Evolutionary conservation across 1,140 invertebrate species (phyloP).

Genomic region (Vanessa tameamea): DNA sequence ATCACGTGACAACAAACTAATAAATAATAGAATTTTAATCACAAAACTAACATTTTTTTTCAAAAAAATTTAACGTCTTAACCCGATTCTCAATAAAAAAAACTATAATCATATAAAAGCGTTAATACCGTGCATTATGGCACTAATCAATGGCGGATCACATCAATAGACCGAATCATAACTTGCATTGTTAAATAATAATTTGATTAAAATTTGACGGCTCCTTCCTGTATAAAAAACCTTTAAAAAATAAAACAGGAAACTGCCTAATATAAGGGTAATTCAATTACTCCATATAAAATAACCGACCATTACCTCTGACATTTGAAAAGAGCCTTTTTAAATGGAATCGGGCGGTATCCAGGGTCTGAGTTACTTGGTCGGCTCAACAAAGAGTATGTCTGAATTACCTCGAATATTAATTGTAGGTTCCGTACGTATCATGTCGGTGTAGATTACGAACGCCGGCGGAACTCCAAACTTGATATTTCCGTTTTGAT

Average conservation of each 20-base stretch:
- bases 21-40: neutral
- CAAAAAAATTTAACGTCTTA: neutral
- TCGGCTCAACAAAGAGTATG: constrained; percentile 38
- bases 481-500: constrained; percentile 67
- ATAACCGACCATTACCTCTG: constrained; percentile 42
- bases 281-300: constrained; percentile 63
- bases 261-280: constrained; percentile 63
- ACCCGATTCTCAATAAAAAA: neutral
- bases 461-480: constrained; percentile 60
- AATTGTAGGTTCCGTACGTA: constrained; percentile 62
- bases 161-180: constrained; percentile 57
- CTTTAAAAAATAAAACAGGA: constrained; percentile 59
- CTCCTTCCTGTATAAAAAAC: constrained; percentile 66
- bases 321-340: constrained; percentile 22
- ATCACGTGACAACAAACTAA: too few species aligned
- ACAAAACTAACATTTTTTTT: neutral
- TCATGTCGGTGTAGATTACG: constrained; percentile 70
- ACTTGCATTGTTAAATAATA: constrained; percentile 62
- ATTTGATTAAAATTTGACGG: constrained; percentile 77
- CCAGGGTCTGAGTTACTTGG: constrained; percentile 44
- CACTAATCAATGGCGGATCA: constrained; percentile 51
- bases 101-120: constrained; percentile 12
- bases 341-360: constrained; percentile 8
- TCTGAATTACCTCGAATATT: constrained; percentile 42
- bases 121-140: constrained; percentile 31